A percentile compares a stretch with the other conserved stretches of the same genome.
Conservation (phyloP, 2,797 vertebrate species). For the Peromyscus aztecus region DNA sequence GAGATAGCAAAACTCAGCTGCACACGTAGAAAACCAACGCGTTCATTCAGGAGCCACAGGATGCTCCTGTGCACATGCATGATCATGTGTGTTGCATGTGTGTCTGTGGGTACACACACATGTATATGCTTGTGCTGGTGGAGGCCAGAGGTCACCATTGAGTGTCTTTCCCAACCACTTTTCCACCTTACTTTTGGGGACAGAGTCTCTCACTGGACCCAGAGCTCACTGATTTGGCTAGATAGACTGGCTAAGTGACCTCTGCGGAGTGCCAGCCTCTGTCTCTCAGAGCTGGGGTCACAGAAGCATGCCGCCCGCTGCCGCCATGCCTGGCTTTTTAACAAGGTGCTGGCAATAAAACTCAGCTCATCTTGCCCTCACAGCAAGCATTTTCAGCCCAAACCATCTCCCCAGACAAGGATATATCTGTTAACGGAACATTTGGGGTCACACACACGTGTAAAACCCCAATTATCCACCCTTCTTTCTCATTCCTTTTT, state of each 20-base stretch:
- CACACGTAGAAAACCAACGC: neutral
- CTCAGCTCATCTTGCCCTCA: too few relatives aligned
- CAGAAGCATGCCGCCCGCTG: neutral
- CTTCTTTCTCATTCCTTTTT: neutral
- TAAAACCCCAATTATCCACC: neutral
- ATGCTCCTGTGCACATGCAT: neutral
- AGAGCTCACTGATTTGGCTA: neutral
- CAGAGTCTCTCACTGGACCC: neutral
- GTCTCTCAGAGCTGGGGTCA: neutral
- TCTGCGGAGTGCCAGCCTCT: neutral
- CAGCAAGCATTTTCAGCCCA: neutral
- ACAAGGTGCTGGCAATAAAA: neutral
- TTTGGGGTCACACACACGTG: slow-evolving; percentile 1
- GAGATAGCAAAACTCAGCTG: neutral
- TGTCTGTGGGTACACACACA: too few relatives aligned
- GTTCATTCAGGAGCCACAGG: neutral
- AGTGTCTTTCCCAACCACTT: neutral
- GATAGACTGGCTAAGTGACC: neutral
- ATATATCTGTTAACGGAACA: neutral
- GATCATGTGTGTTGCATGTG: neutral
- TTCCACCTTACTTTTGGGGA: neutral
- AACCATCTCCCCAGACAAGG: neutral
- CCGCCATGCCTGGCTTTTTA: neutral
- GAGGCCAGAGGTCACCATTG: neutral
- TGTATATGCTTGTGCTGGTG: neutral